Evolutionary conservation across 2,888 invertebrate species (phyloP).

Genomic region (Notodonta dromedarius): DNA sequence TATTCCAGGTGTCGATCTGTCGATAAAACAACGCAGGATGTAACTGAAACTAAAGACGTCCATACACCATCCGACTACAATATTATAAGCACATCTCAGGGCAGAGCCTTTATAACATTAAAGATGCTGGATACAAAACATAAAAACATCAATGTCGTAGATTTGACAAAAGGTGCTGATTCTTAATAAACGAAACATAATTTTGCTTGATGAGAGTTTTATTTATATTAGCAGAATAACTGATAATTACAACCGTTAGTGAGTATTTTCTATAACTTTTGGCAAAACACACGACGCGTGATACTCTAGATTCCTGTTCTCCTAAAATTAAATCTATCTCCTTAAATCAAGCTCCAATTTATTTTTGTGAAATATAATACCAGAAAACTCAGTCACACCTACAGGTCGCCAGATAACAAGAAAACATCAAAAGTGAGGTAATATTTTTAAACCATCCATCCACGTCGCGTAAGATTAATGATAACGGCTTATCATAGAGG

Average conservation of each 20-base stretch:
- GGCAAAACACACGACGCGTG: too few species aligned
- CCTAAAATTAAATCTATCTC: too few species aligned
- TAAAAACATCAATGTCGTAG: slow-evolving; percentile 23
- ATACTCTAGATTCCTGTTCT: too few species aligned
- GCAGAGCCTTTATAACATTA: slow-evolving; percentile 36
- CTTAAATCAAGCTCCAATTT: neutral
- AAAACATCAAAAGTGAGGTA: slow-evolving; percentile 38
- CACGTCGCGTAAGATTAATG: slow-evolving; percentile 52
- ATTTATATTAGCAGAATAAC: too few species aligned
- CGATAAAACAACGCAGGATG: neutral
- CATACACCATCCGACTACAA: neutral
- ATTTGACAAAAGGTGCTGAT: slow-evolving; percentile 23
- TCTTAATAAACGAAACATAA: too few species aligned
- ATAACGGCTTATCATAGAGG: slow-evolving; percentile 35
- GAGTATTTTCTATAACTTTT: too few species aligned
- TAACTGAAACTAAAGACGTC: neutral
- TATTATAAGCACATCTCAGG: neutral
- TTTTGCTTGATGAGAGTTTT: too few species aligned
- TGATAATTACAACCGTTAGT: too few species aligned
- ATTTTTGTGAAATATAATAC: slow-evolving; percentile 9
- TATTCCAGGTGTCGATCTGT: slow-evolving; percentile 1
- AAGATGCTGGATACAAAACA: slow-evolving; percentile 29
- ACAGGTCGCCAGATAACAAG: neutral
- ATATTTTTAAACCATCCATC: slow-evolving; percentile 47
- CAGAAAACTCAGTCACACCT: slow-evolving; percentile 9